Evolutionary conservation across 2,888 invertebrate genomes (phyloP).

Genomic region (Campoplex capitator): DNA sequence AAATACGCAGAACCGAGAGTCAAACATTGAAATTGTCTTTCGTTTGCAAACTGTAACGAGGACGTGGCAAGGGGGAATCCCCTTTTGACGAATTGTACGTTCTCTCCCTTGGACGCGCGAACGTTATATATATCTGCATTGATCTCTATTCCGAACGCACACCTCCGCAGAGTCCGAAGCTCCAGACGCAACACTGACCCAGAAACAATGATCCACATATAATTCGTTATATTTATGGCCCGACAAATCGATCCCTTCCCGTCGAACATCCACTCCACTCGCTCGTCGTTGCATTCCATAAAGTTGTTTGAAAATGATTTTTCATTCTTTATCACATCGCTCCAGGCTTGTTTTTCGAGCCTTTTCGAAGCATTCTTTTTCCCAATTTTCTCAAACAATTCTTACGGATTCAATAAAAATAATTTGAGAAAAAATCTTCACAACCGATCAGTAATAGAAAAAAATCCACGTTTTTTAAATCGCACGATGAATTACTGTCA

Average conservation of each 20-base stretch:
- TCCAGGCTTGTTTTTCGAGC: too few species aligned
- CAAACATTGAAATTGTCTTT: constrained; percentile 60
- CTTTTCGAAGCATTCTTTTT: too few species aligned
- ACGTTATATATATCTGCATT: constrained; percentile 32
- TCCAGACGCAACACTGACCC: constrained; percentile 60
- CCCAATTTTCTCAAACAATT: not conserved
- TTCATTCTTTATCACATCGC: not conserved
- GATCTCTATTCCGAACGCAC: constrained; percentile 25
- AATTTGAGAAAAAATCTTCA: not conserved
- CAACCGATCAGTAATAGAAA: not conserved
- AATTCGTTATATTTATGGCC: not conserved
- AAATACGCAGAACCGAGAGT: not conserved
- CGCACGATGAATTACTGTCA: not conserved
- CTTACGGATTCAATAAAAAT: not conserved
- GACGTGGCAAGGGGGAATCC: constrained; percentile 43
- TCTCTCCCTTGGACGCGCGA: constrained; percentile 35
- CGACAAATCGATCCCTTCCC: constrained; percentile 2
- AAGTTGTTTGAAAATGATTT: not conserved
- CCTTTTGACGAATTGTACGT: constrained; percentile 41
- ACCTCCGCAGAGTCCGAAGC: constrained; percentile 31
- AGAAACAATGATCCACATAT: constrained; percentile 58
- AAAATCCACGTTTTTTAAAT: not conserved
- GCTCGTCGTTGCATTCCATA: not conserved
- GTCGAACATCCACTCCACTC: not conserved
- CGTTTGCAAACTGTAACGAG: constrained; percentile 62